Conservation (phyloP, 2,113 vertebrate genomes). For the Phocoena phocoena region DNA sequence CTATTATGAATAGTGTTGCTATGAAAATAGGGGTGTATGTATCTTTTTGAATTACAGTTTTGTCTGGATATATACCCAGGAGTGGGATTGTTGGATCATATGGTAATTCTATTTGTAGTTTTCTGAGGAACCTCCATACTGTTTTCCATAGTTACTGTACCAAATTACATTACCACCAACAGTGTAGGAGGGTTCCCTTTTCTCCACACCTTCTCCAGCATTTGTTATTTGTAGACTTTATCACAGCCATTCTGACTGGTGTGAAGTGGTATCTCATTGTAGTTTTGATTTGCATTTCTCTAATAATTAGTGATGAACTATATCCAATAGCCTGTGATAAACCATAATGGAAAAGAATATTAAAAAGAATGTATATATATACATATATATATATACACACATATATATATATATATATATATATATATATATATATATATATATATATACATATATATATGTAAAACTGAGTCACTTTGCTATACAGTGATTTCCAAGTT, state of each 20-base stretch:
- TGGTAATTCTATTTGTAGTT: neutral
- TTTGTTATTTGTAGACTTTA: neutral
- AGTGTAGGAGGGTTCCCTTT: neutral
- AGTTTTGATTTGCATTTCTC: neutral
- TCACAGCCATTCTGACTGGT: neutral
- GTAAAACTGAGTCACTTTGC: neutral
- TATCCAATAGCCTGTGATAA: neutral
- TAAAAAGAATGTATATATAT: neutral
- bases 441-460: neutral
- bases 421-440: neutral
- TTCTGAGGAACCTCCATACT: neutral
- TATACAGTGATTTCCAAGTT: neutral
- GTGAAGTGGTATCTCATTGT: neutral
- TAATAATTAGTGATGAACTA: neutral
- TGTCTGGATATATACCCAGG: neutral
- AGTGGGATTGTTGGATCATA: neutral
- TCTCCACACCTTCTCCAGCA: neutral
- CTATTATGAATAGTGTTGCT: neutral
- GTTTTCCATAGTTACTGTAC: no score
- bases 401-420: neutral
- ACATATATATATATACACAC: neutral
- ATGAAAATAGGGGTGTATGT: neutral
- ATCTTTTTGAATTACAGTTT: neutral
- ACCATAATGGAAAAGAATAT: neutral
- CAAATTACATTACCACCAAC: no score